A percentile compares a stretch with the other conserved stretches of the same genome.
These are phyloP conservation scores for Danionella dracula DNA, from an alignment of 2,797 vertebrate species.

Conservation along the genomic window DNA sequence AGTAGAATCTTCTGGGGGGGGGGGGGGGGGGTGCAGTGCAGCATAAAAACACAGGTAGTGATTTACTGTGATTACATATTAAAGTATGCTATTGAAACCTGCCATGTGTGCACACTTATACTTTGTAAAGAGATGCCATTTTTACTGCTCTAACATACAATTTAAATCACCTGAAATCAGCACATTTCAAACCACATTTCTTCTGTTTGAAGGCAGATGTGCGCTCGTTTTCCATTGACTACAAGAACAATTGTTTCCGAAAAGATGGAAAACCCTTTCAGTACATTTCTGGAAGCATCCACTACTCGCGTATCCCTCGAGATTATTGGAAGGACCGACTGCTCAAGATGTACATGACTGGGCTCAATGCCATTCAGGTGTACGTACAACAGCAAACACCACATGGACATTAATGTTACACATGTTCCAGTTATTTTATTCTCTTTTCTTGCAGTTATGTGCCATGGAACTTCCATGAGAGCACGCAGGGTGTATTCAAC, in stretches of 20 bases:
- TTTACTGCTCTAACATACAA: no score
- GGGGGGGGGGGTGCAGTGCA: no score
- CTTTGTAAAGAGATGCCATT: no score
- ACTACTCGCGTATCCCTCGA: conserved; percentile 84
- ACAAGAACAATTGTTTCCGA: conserved; percentile 74
- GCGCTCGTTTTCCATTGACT: conserved; percentile 82
- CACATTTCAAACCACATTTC: background rate
- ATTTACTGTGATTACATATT: no score
- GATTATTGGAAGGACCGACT: conserved; percentile 90
- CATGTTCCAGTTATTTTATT: no score
- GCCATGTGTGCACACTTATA: no score
- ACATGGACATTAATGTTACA: background rate
- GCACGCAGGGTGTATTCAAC: conserved; percentile 72
- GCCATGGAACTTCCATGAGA: conserved; percentile 95
- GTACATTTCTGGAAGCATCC: conserved; percentile 91
- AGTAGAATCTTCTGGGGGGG: no score
- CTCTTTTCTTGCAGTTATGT: conserved; percentile 79
- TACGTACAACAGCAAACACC: conserved; percentile 54
- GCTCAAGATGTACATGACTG: conserved; percentile 88
- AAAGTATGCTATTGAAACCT: no score
- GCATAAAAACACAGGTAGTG: no score
- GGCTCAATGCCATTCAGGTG: conserved; percentile 88
- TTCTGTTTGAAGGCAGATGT: conserved; percentile 31
- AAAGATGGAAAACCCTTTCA: conserved; percentile 84
- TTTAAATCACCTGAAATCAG: no score